Conservation (phyloP, 2,797 vertebrate species). For the Emys orbicularis region DNA sequence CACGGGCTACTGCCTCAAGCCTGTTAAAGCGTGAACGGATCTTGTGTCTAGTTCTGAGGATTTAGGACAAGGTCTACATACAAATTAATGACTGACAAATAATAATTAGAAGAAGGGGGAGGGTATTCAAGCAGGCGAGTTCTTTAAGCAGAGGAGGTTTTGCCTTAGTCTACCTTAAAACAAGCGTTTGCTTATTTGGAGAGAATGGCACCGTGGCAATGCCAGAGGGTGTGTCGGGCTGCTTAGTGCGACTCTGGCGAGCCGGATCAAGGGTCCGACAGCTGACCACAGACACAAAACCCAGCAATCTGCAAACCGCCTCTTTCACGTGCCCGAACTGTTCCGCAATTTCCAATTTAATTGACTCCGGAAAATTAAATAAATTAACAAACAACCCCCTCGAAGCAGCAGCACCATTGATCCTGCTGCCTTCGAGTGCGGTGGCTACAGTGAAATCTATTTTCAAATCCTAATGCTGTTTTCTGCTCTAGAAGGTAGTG, state of each 20-base stretch:
- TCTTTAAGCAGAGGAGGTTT: background rate
- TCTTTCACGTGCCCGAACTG: background rate
- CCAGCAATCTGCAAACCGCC: background rate
- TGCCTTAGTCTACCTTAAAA: background rate
- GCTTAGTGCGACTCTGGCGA: background rate
- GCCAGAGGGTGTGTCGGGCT: background rate
- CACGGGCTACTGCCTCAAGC: conserved; percentile 61
- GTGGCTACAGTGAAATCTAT: background rate
- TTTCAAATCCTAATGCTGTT: conserved; percentile 22
- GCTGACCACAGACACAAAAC: background rate
- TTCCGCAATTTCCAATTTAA: background rate
- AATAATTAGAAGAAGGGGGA: conserved; percentile 57
- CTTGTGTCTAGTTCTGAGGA: conserved; percentile 19
- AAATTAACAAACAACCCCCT: background rate
- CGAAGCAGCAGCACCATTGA: background rate
- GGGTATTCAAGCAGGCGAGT: background rate
- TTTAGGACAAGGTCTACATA: conserved; percentile 62
- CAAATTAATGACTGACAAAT: conserved; percentile 72
- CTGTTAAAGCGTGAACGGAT: conserved; percentile 63
- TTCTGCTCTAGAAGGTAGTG: background rate
- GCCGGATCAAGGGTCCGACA: background rate
- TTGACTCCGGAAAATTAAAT: background rate
- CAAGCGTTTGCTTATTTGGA: background rate
- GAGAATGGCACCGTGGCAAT: background rate
- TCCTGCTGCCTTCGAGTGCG: background rate